Evolutionary conservation across 1,140 invertebrate species (phyloP).

Genomic region (Drosophila bocqueti): DNA sequence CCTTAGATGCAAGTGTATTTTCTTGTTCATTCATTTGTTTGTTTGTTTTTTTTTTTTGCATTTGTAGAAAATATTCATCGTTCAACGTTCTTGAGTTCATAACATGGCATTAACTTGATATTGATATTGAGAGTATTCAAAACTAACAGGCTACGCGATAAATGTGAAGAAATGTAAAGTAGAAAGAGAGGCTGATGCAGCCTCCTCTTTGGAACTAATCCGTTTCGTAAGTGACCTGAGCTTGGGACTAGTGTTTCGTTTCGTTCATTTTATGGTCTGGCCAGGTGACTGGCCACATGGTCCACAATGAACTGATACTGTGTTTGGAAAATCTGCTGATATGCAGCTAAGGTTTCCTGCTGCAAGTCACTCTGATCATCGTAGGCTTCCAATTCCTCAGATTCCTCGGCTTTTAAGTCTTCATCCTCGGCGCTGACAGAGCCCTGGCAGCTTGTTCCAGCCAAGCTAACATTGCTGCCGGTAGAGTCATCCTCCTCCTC

Average conservation of each 20-base stretch:
- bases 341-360: neutral
- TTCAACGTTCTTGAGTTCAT: conserved; percentile 8
- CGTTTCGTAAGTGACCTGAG: conserved; percentile 28
- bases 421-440: neutral
- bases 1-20: conserved; percentile 7
- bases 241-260: conserved; percentile 28
- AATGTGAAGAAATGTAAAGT: neutral
- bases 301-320: conserved; percentile 59
- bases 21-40: conserved; percentile 2
- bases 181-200: conserved; percentile 33
- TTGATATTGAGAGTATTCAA: conserved; percentile 25
- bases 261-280: neutral
- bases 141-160: conserved; percentile 10
- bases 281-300: conserved; percentile 47
- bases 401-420: neutral
- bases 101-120: conserved; percentile 26
- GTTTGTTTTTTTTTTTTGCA: neutral
- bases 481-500: neutral
- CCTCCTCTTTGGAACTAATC: conserved; percentile 23
- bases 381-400: neutral
- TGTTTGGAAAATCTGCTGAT: conserved; percentile 40
- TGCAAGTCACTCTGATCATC: neutral
- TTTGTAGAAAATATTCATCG: conserved; percentile 15
- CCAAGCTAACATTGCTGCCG: conserved; percentile 13
- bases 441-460: conserved; percentile 1